These are phyloP conservation scores for Sesamia nonagrioides DNA, from an alignment of 1,140 invertebrate species.

Conservation along the genomic window DNA sequence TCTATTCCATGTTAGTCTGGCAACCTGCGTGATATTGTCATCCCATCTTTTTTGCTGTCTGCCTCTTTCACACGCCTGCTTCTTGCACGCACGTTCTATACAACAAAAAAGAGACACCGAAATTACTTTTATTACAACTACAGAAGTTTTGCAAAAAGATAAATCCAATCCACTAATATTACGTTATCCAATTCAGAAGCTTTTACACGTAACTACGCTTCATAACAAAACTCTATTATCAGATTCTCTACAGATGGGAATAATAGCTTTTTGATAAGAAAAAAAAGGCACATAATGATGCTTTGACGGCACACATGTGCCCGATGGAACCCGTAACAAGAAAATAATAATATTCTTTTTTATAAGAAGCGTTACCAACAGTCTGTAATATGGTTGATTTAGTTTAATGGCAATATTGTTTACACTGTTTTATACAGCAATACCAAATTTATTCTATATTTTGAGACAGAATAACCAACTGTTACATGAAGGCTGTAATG, in stretches of 20 bases:
- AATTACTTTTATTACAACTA: no score
- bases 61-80: no score
- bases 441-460: no score
- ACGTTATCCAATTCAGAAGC: neutral
- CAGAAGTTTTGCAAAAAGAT: neutral
- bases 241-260: neutral
- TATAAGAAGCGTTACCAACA: neutral
- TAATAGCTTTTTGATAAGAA: neutral
- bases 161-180: neutral
- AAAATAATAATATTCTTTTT: neutral
- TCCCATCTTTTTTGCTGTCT: no score
- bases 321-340: neutral
- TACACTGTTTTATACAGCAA: no score
- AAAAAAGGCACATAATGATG: neutral
- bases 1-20: no score
- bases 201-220: neutral
- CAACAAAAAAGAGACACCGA: no score
- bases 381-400: neutral
- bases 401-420: neutral
- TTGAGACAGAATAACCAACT: no score
- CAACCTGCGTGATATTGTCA: no score
- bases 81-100: no score
- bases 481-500: no score
- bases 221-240: neutral
- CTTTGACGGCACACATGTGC: neutral